Conservation (phyloP, 2,113 vertebrate species). For the Cyanoramphus novaezelandiae region DNA sequence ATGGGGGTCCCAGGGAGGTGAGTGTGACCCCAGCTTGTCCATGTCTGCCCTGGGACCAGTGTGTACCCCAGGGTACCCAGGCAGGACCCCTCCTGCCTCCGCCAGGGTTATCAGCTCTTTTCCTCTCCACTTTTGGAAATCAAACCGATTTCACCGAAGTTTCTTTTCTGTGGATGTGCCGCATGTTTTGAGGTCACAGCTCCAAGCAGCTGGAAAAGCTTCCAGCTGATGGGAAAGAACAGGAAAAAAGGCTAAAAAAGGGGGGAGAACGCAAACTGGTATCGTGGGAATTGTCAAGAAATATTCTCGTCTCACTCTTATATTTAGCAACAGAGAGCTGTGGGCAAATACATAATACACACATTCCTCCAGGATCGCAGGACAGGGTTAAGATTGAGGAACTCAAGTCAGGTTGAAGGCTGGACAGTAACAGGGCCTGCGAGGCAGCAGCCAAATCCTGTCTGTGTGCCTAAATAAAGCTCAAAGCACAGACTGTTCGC, state of each 20-base stretch:
- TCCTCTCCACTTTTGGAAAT: neutral
- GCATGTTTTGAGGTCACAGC: constrained; percentile 50
- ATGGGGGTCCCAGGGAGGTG: accelerated
- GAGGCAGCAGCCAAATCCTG: neutral
- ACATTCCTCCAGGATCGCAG: neutral
- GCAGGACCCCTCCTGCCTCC: neutral
- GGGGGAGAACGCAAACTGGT: constrained; percentile 21
- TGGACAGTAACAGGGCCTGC: neutral
- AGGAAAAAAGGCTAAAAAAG: constrained; percentile 18
- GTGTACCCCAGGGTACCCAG: neutral
- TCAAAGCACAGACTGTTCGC: constrained; percentile 47
- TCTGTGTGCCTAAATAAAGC: constrained; percentile 57
- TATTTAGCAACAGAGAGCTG: constrained; percentile 57
- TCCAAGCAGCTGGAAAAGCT: constrained; percentile 50
- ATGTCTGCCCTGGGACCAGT: neutral
- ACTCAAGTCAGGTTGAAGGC: constrained; percentile 21
- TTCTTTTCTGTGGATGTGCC: neutral
- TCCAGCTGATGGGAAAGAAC: constrained; percentile 71
- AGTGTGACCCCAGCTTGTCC: neutral
- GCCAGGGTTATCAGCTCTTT: neutral
- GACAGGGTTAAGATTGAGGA: constrained; percentile 45
- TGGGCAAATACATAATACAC: neutral
- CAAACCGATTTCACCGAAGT: neutral
- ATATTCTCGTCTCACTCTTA: constrained; percentile 50
- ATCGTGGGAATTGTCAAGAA: constrained; percentile 65